Base-by-base conservation (phyloP, 2,888 invertebrate genomes). In the Pristionchus fissidentatus region DNA sequence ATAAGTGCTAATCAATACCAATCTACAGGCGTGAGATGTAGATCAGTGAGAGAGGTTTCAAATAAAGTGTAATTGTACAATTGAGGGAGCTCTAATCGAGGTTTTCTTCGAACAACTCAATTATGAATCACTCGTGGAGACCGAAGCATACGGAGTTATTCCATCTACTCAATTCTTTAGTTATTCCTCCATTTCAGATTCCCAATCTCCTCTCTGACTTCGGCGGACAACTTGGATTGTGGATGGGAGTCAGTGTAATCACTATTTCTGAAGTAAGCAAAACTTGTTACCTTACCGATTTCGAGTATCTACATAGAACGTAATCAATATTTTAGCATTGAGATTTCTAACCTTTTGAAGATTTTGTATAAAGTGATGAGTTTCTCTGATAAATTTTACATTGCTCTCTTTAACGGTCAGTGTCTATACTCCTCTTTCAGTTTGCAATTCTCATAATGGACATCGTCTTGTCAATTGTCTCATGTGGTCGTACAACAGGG, bases 21-120 rank as follows among this genome's bases (percentile, higher is more conserved):
- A 57, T 49, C 32, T 19, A 35, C n/a, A n/a, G n/a, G n/a, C n/a
- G n/a, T n/a, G n/a, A n/a, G n/a, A n/a, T n/a, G n/a, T n/a, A n/a
- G 22, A 52, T 15, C 13, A 52, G 22, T 52, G 52, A 19, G 15
- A 52, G 52, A 19, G 13, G 13, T n/a, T n/a, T n/a, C n/a, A n/a
- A n/a, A n/a, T n/a, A n/a, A n/a, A n/a, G n/a, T 43, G 29, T 41
- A 60, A 43, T 35, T 81, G n/a, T 38, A 26, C 8, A 35, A n/a
- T 43, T 81, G 7, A 90, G 75, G 88, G 86, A 52, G 90, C 89
- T 35, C 85, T 90, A 85, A 87, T 91, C 38, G 90, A 91, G 84
- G 90, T 91, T 0, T 91, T 89, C 84, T 91, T 90, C 78, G 91
- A 91, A 75, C 90, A 91, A 83, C 87, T 91, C 80, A 91, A 91